These are phyloP conservation scores for Cranoglanis bouderius DNA, from an alignment of 2,113 vertebrate genomes.

Conservation along the genomic window DNA sequence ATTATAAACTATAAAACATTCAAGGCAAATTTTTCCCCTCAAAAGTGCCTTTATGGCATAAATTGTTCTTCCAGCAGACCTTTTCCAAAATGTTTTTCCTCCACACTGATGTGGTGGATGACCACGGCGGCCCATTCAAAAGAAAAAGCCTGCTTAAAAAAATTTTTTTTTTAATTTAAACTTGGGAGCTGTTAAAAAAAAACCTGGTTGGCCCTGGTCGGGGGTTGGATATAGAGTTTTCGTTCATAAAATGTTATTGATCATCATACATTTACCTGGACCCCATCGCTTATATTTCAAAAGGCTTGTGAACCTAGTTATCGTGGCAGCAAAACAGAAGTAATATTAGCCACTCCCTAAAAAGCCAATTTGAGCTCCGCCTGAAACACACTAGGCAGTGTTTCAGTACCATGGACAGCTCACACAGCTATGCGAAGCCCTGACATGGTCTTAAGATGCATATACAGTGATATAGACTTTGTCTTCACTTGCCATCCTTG, in stretches of 20 bases:
- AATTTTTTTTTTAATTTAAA: background rate
- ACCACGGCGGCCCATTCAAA: background rate
- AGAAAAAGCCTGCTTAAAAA: background rate
- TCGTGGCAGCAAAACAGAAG: background rate
- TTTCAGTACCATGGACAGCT: constrained; percentile 62
- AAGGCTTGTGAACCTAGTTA: background rate
- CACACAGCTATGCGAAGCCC: background rate
- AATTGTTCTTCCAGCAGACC: constrained; percentile 49
- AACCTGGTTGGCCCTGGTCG: too few relatives aligned
- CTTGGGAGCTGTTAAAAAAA: background rate
- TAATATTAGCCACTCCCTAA: background rate
- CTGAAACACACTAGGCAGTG: background rate
- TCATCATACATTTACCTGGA: background rate
- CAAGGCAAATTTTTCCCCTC: background rate
- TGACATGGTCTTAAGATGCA: background rate
- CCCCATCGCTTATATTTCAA: background rate
- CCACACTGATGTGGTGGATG: constrained; percentile 3
- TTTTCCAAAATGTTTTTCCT: constrained; percentile 9
- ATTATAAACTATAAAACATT: constrained; percentile 31
- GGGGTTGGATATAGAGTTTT: background rate
- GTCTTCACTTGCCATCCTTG: background rate
- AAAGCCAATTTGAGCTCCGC: background rate
- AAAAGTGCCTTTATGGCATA: constrained; percentile 33
- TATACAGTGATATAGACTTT: background rate
- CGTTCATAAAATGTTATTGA: background rate